Evolutionary conservation across 2,113 vertebrate genomes (phyloP), one percentile per base, ranked within the genome.

Genomic region (Symphodus melops): DNA sequence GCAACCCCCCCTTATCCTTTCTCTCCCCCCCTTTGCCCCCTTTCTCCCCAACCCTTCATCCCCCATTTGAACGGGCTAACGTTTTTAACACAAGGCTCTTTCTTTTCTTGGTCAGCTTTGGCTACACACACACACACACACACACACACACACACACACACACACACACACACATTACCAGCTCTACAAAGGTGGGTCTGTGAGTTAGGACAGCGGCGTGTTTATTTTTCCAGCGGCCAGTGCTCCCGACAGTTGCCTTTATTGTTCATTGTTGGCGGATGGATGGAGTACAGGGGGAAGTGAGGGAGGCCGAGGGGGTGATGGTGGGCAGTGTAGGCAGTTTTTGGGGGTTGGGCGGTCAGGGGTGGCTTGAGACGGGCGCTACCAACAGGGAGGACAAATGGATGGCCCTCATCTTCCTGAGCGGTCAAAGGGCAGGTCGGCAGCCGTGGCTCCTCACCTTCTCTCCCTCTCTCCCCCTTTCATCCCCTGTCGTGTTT

Each of bases 261-360:
- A 96, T 95, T 96, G 90, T 94, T 94, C 94, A 96, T 97, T 97
- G 96, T 98, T 96, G 93, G 82, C 87, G 94, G 91, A 94, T 93
- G 91, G 92, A 92, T 66, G 77, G 84, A 82, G 77, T 49, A 68
- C 17, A 21, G 71, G 71, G 68, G 73, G 84, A 62, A 72, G 82
- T 68, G 36, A 49, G 55, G 70, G 75, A 61, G 42, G 78, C 88
- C 82, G 65, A 49, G 3, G 54, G 19, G 46, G 61, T 39, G 70
- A 23, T 41, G 85, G 86, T 89, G 89, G 89, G 88, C 52, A 86
- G 84, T 67, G 7, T 65, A 53, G 54, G 70, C 28, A 41, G 39
- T 41, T 41, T 41, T 9, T 41, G 1, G 19, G 78, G 85, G 85
- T 81, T 74, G 20, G 25, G 37, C 25, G 20, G 49, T 48, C 46